Conservation (phyloP, 1,140 invertebrate genomes). For the Sipha flava region DNA sequence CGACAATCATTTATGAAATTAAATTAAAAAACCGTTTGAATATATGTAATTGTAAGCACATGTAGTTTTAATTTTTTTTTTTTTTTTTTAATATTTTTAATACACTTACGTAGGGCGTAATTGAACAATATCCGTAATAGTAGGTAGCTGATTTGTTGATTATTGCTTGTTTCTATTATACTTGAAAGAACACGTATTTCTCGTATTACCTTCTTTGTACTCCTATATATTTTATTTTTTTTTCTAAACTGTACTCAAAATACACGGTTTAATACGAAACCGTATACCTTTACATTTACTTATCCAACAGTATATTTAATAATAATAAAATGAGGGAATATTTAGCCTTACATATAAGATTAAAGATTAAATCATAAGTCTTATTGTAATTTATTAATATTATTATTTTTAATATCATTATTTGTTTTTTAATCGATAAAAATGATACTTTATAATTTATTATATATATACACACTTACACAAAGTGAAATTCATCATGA, state of each 20-base stretch:
- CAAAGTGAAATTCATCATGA: not conserved
- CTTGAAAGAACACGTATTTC: not conserved
- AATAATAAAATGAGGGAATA: not conserved
- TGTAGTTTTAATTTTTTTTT: not conserved
- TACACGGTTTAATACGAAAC: not conserved
- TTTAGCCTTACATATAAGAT: not conserved
- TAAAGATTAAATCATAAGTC: not conserved
- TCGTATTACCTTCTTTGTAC: not conserved
- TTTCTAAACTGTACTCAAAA: not conserved
- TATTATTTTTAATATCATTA: too few species aligned
- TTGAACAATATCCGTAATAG: not conserved
- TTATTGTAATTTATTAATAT: not conserved
- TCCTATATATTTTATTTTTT: not conserved
- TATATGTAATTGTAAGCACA: too few species aligned
- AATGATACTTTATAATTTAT: too few species aligned
- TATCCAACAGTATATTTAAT: not conserved
- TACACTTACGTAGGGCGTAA: not conserved
- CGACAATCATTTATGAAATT: too few species aligned
- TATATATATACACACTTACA: not conserved
- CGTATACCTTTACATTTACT: not conserved
- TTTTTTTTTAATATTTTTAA: not conserved
- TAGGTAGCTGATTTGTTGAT: not conserved
- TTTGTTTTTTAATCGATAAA: conserved; percentile 7
- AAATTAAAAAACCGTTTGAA: too few species aligned
- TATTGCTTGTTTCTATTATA: not conserved